Evolutionary conservation across 2,113 vertebrate species (phyloP).

Genomic region (Ciconia maguari): DNA sequence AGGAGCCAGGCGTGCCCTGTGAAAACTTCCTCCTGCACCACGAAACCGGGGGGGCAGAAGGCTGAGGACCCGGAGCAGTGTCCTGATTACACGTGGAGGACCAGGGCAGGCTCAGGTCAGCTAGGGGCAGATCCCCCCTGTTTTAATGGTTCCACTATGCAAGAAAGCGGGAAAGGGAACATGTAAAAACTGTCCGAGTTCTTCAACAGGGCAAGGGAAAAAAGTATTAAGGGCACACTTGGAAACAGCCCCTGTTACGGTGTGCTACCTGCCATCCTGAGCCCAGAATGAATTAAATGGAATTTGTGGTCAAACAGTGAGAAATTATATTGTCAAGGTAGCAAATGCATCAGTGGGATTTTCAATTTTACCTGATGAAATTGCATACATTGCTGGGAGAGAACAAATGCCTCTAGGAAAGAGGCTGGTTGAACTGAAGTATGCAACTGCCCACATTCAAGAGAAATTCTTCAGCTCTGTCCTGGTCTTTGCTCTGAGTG

Average conservation of each 20-base stretch:
- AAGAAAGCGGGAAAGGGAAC: neutral
- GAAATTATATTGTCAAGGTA: conserved; percentile 43
- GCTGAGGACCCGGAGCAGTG: neutral
- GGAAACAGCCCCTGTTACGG: neutral
- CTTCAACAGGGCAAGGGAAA: neutral
- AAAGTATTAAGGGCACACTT: neutral
- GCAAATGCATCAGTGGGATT: conserved; percentile 46
- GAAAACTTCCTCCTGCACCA: neutral
- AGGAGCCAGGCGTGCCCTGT: neutral
- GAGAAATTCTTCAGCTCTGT: neutral
- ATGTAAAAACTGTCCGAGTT: neutral
- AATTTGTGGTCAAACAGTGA: conserved; percentile 31
- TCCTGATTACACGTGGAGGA: neutral
- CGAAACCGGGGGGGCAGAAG: neutral
- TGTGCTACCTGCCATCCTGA: neutral
- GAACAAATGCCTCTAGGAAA: neutral
- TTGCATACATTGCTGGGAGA: neutral
- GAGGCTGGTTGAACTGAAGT: neutral
- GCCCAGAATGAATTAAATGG: neutral
- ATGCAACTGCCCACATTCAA: neutral
- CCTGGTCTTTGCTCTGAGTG: neutral
- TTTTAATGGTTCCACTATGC: neutral
- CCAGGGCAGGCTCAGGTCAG: neutral
- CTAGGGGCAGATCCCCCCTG: too few species aligned
- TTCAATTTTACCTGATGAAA: conserved; percentile 23